Conservation (phyloP, 2,113 vertebrate species). For the Bombycilla garrulus region DNA sequence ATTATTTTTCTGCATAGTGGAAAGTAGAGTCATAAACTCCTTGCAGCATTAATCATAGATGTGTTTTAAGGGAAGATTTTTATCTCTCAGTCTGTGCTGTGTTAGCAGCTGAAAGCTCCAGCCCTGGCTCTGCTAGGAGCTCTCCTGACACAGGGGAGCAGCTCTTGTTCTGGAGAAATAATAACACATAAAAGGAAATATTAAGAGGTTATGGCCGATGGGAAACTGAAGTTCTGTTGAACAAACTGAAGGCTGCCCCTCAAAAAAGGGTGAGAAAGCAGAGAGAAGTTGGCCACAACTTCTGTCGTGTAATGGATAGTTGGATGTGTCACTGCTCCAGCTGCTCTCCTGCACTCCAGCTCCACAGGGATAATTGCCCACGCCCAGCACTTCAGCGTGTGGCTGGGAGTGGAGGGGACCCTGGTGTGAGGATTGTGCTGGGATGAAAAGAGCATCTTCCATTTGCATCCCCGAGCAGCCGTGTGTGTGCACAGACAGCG, state of each 20-base stretch:
- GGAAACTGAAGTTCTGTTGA: not conserved
- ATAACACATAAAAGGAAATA: not conserved
- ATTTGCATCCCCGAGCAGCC: not conserved
- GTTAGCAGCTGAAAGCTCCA: slow-evolving; percentile 1
- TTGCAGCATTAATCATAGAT: slow-evolving; percentile 26
- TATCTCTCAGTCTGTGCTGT: not conserved
- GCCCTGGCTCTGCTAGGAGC: not conserved
- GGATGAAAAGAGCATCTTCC: not conserved
- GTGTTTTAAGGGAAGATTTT: not conserved
- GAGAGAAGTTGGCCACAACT: accelerated
- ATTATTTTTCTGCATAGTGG: slow-evolving; percentile 36
- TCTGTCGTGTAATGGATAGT: not conserved
- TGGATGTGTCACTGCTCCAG: not conserved
- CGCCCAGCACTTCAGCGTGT: not conserved
- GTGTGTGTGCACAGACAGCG: not conserved
- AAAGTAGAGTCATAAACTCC: slow-evolving; percentile 28
- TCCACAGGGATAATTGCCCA: not conserved
- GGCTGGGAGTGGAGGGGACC: not conserved
- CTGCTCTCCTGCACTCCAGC: not conserved
- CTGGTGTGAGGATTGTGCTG: not conserved
- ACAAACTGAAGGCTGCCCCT: not conserved
- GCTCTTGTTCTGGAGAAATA: not conserved
- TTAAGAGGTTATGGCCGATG: not conserved
- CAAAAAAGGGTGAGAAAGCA: not conserved
- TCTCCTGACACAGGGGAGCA: not conserved